A percentile compares a stretch with the other conserved stretches of the same genome.
These are phyloP conservation scores for Allophyes oxyacanthae DNA, from an alignment of 2,888 invertebrate species.

Conservation along the genomic window DNA sequence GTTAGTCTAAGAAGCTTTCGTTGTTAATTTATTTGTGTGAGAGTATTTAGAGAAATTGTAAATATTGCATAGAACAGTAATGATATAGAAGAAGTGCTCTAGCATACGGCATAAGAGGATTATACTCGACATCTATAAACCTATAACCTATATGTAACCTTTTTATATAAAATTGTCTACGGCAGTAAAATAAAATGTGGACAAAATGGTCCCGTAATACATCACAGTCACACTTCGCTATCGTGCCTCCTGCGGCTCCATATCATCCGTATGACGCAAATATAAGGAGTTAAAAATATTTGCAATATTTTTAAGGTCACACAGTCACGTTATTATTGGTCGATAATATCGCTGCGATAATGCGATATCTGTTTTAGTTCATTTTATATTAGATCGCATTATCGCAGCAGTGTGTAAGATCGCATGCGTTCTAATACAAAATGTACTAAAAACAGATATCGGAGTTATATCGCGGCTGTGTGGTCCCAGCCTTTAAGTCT, in stretches of 20 bases:
- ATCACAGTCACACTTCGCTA: constrained; percentile 39
- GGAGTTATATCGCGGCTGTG: too few relatives aligned
- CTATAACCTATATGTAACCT: too few relatives aligned
- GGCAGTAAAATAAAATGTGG: constrained; percentile 42
- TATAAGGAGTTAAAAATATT: constrained; percentile 3
- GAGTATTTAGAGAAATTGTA: constrained; percentile 68
- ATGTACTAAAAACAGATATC: too few relatives aligned
- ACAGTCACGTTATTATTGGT: too few relatives aligned
- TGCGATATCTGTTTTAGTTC: too few relatives aligned
- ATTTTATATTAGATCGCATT: too few relatives aligned
- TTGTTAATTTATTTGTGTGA: constrained; percentile 72
- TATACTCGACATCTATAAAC: background rate
- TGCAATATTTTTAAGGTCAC: too few relatives aligned
- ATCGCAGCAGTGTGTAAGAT: too few relatives aligned
- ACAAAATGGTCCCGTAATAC: constrained; percentile 45
- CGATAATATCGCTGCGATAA: too few relatives aligned
- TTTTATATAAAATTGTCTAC: constrained; percentile 42
- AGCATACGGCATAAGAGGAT: constrained; percentile 44
- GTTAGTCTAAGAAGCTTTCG: constrained; percentile 69
- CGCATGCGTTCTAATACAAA: too few relatives aligned
- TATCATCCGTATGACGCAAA: constrained; percentile 5
- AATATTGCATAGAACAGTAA: constrained; percentile 61
- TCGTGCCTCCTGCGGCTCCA: constrained; percentile 12
- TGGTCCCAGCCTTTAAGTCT: too few relatives aligned
- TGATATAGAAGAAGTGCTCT: constrained; percentile 43